A percentile compares a stretch with the other conserved stretches of the same genome.
Conservation (phyloP, 2,888 invertebrate genomes). For the Atherix ibis region DNA sequence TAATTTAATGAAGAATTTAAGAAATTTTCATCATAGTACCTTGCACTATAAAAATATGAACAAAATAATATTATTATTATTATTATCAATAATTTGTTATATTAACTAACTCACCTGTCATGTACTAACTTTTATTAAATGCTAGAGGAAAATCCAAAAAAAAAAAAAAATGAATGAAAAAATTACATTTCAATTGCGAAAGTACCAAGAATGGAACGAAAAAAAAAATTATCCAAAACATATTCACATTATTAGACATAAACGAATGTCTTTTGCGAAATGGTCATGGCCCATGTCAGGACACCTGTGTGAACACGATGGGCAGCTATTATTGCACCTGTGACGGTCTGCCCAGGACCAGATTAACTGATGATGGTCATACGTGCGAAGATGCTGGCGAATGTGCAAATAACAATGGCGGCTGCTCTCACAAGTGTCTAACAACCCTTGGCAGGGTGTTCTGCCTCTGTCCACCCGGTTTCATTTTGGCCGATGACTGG, state of each 20-base stretch:
- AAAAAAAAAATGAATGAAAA: too few species aligned
- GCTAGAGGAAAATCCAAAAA: too few species aligned
- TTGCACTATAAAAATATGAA: too few species aligned
- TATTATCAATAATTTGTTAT: too few species aligned
- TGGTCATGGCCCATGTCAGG: conserved; percentile 47
- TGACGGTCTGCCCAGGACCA: conserved; percentile 39
- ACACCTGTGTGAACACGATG: conserved; percentile 40
- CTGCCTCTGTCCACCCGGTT: conserved; percentile 37
- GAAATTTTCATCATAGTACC: too few species aligned
- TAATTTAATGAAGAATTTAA: too few species aligned
- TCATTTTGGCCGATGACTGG: conserved; percentile 25
- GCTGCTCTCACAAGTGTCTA: conserved; percentile 36
- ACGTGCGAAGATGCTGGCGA: conserved; percentile 35
- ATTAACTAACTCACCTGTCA: too few species aligned
- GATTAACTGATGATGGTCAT: conserved; percentile 38
- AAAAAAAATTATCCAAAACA: too few species aligned
- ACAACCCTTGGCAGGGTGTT: conserved; percentile 31
- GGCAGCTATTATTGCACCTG: conserved; percentile 44
- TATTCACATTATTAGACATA: conserved; percentile 35
- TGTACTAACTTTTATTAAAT: too few species aligned
- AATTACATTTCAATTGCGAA: too few species aligned
- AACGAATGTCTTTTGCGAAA: conserved; percentile 46
- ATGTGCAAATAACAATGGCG: conserved; percentile 31
- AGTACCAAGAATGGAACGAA: too few species aligned
- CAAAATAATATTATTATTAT: too few species aligned